A percentile compares a stretch with the other conserved stretches of the same genome.
phyloP scores from a whole-genome alignment of 2,113 vertebrate species.

The Thunnus thynnus region DNA sequence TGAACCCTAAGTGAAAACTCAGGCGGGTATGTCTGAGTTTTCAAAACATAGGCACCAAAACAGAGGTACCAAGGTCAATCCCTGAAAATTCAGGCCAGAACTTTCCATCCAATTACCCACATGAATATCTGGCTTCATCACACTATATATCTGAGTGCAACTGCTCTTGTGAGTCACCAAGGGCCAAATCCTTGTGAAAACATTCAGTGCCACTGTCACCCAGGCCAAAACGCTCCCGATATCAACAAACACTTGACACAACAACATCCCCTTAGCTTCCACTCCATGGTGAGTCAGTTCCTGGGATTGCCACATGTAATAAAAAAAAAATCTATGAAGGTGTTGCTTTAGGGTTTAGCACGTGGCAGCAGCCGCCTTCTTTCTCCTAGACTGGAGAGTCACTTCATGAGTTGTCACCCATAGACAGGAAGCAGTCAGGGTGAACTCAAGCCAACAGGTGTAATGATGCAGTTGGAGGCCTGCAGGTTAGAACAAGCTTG shows the following conservation, averaged over 20 bases:
- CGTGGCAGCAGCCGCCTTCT: slow-evolving; percentile 59
- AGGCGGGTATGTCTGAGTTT: no score
- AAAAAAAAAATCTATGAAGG: slow-evolving; percentile 41
- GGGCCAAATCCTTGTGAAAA: slow-evolving; percentile 44
- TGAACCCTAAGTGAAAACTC: not conserved
- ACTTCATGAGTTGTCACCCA: slow-evolving; percentile 31
- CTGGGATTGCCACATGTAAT: slow-evolving; percentile 47
- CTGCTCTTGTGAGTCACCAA: slow-evolving; percentile 31
- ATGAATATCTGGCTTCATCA: not conserved
- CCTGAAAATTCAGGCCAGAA: slow-evolving; percentile 12
- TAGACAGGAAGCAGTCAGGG: slow-evolving; percentile 53
- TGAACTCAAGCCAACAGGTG: slow-evolving; percentile 68
- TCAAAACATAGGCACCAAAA: not conserved
- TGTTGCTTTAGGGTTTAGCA: slow-evolving; percentile 59
- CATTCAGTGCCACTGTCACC: slow-evolving; percentile 34
- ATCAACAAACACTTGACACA: slow-evolving; percentile 60
- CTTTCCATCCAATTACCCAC: not conserved
- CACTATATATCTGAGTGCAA: not conserved
- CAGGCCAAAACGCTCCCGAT: slow-evolving; percentile 33
- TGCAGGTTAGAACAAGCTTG: slow-evolving; percentile 71
- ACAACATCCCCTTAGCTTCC: slow-evolving; percentile 47
- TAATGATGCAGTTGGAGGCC: slow-evolving; percentile 61
- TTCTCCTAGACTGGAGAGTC: slow-evolving; percentile 47
- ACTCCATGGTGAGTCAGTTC: slow-evolving; percentile 51
- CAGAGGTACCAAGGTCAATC: not conserved